phyloP scores from a whole-genome alignment of 2,113 vertebrate species.

The Rafetus swinhoei region DNA sequence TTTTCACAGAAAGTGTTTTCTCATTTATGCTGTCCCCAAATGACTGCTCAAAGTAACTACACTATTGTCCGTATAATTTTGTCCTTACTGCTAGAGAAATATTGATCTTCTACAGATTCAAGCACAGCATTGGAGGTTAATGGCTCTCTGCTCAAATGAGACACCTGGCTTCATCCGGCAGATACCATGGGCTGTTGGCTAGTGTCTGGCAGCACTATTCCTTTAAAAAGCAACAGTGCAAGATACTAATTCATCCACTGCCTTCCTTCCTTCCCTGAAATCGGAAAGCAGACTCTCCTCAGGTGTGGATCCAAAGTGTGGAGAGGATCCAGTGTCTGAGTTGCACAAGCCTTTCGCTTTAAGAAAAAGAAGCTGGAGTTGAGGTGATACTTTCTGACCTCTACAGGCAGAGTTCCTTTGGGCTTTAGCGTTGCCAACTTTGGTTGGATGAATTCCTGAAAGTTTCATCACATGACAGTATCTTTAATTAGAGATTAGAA shows the following conservation, averaged over 20 bases:
- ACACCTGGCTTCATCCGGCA: background rate
- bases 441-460: too few species aligned
- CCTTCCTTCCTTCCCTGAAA: background rate
- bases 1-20: conserved; percentile 14
- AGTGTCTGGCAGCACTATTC: background rate
- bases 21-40: conserved; percentile 15
- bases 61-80: background rate
- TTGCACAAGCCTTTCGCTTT: background rate
- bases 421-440: background rate
- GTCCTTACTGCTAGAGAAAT: background rate
- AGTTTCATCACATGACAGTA: too few species aligned
- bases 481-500: too few species aligned
- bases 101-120: background rate
- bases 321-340: background rate
- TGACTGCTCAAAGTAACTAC: conserved; percentile 51
- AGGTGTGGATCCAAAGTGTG: background rate
- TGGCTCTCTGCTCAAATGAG: background rate
- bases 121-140: rapidly evolving
- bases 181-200: background rate
- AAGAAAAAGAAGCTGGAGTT: background rate
- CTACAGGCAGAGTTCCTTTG: background rate
- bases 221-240: background rate
- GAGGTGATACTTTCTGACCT: background rate
- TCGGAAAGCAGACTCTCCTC: background rate
- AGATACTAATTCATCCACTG: background rate